Percentiles rank a stretch among this genome's conserved stretches.
Evolutionary conservation across 37 sponge, comb jelly and placozoan genomes (phyloP).

Genomic region (Tethya wilhelma): DNA sequence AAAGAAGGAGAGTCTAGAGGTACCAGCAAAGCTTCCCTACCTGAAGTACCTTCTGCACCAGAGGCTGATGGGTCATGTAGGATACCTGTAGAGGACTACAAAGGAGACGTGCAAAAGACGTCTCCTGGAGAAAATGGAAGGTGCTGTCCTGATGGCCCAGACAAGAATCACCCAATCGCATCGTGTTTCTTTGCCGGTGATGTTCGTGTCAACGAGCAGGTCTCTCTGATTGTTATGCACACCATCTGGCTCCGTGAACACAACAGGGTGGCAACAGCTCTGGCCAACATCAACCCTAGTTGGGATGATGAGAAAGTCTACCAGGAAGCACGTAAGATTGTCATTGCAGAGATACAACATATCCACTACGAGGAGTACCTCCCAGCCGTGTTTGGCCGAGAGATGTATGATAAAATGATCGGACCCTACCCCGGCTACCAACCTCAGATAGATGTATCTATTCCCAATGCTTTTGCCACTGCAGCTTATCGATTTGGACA

Average conservation of each 20-base stretch:
- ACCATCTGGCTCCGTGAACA: slow-evolving; percentile 95
- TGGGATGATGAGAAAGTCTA: slow-evolving; percentile 84
- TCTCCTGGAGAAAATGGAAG: too few relatives aligned
- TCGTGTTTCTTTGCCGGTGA: slow-evolving; percentile 84
- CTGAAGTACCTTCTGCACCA: not conserved
- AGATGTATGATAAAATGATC: not conserved
- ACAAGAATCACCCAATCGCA: too few relatives aligned
- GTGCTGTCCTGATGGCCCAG: too few relatives aligned
- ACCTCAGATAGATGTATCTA: slow-evolving; percentile 48
- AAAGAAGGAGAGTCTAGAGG: not conserved
- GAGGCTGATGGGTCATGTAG: too few relatives aligned
- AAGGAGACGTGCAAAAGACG: too few relatives aligned
- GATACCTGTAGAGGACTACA: too few relatives aligned
- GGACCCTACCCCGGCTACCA: slow-evolving; percentile 57
- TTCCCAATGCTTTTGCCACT: slow-evolving; percentile 71
- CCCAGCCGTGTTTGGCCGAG: slow-evolving; percentile 62
- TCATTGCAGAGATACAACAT: slow-evolving; percentile 77
- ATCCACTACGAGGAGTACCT: slow-evolving; percentile 90
- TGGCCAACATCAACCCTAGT: slow-evolving; percentile 61
- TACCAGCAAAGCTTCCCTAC: not conserved
- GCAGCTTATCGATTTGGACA: slow-evolving; percentile 86
- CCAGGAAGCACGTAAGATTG: slow-evolving; percentile 80
- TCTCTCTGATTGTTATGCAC: slow-evolving; percentile 82
- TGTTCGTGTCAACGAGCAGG: slow-evolving; percentile 81
- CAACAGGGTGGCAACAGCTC: slow-evolving; percentile 79